Evolutionary conservation across 2,888 invertebrate species (phyloP), one percentile per base, ranked within the genome.

Genomic region (Trachelus stipa): DNA sequence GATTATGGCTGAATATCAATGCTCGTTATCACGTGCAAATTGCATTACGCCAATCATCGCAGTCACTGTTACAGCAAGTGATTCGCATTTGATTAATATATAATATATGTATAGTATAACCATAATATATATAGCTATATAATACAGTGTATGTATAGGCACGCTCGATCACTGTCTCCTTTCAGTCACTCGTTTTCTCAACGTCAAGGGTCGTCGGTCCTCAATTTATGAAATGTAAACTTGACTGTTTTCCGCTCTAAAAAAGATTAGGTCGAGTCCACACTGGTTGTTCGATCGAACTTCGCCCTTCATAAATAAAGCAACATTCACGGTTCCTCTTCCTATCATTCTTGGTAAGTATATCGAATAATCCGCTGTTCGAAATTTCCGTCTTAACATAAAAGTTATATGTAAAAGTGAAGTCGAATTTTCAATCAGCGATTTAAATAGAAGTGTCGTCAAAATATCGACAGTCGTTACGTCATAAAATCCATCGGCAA

Each of bases 381-480:
- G 4, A 69, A 69, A 69, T 69, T 30, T 69, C 15, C 69, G 37
- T 12, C 1, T 69, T n/a, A 69, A 23, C n/a, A n/a, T 33, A 34
- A 78, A 73, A 40, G 68, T 75, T 77, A 74, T n/a, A 23, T 75
- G 34, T 56, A 34, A 30, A 78, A 75, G 34, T 40, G 34, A 78
- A 71, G 56, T 56, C 35, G 34, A 73, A 34, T 37, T 78, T 78
- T 78, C 75, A 78, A 75, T 34, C 69, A 56, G 35, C 75, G 40
- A 56, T 76, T 37, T 33, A 76, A 75, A 56, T 34, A 33, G 56
- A 31, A 78, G 68, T 56, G 68, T 71, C 68, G 56, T 30, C 69
- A 6, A 33, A 69, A 33, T 33, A 40, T 15, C 40, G 40, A 40
- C 15, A 37, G 15, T 12, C 0, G 4, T 37, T 37, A 37, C 37